Conservation (phyloP, 2,113 vertebrate genomes). For the Acanthochromis polyacanthus region DNA sequence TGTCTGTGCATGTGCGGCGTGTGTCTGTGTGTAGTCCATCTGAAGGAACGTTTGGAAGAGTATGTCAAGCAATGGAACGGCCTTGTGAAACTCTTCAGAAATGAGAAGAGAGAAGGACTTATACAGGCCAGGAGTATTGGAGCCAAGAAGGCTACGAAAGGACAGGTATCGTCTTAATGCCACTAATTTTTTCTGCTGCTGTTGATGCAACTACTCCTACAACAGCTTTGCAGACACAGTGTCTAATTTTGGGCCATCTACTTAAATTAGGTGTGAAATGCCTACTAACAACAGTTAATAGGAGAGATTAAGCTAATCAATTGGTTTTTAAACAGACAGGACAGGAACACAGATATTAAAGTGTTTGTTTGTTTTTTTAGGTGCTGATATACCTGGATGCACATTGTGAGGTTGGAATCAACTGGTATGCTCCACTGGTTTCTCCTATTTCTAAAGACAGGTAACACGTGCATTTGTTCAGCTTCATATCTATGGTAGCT, state of each 20-base stretch:
- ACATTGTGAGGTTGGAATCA: constrained; percentile 97
- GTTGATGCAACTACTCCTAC: neutral
- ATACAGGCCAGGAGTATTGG: constrained; percentile 98
- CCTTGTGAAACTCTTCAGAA: constrained; percentile 95
- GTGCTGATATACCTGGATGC: constrained; percentile 98
- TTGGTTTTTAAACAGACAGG: neutral
- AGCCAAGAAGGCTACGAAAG: constrained; percentile 92
- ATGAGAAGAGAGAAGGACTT: constrained; percentile 96
- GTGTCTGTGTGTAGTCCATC: constrained; percentile 86
- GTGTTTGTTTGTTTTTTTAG: constrained; percentile 73
- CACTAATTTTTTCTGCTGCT: no score
- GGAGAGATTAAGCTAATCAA: no score
- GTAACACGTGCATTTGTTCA: constrained; percentile 78
- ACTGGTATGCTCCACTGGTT: constrained; percentile 97
- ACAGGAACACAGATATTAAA: neutral
- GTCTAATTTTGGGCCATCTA: no score
- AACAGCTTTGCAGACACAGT: no score
- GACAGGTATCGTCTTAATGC: constrained; percentile 87
- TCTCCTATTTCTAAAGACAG: constrained; percentile 98
- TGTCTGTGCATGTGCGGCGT: neutral
- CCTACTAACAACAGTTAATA: no score
- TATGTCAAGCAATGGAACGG: constrained; percentile 98
- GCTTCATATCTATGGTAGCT: neutral
- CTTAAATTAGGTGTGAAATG: no score
- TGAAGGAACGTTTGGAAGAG: constrained; percentile 93